Evolutionary conservation across 2,113 vertebrate species (phyloP), one percentile per base, ranked within the genome.

Genomic region (Craseonycteris thonglongyai): DNA sequence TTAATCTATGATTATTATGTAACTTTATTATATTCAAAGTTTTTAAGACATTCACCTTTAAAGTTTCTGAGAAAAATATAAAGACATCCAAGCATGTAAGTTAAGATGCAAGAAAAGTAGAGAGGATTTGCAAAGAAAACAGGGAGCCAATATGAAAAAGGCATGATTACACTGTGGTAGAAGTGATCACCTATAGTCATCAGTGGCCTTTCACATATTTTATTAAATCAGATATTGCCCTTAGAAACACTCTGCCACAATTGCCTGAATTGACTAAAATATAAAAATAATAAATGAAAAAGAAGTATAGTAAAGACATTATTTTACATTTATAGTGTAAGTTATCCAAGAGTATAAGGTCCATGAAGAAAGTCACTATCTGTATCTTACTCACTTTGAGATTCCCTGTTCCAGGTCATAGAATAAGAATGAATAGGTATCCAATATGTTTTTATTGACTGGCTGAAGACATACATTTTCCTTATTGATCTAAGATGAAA

Each of bases 361-460:
- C 16, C 6, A 56, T 30, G 3, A 38, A 10, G 28, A 59, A 72
- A 82, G 22, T 11, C 35, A 1, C 1, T 2, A 0, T 7, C 7
- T 59, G 54, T 54, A 9, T 22, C 26, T 51, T 51, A 18, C 9
- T 65, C 4, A 38, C 33, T 35, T 10, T 59, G n/a, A 35, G 21
- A 13, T 30, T 3, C 19, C 10, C 3, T 11, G 12, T 2, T 75
- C 40, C 3, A 9, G 40, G 21, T n/a, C 30, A 22, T 6, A 22
- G 30, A 33, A 58, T 81, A 65, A 49, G 22, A 58, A 72, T 33
- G 42, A 69, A 26, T 28, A 33, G 14, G 18, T 28, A 14, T 68
- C 49, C 19, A 28, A 5, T 38, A 13, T 30, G 11, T 56, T 40
- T 47, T 45, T 19, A 18, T 35, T 61, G 19, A 76, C 40, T 56